Evolutionary conservation across 2,888 invertebrate genomes (phyloP).

Genomic region (Silvanus unidentatus): DNA sequence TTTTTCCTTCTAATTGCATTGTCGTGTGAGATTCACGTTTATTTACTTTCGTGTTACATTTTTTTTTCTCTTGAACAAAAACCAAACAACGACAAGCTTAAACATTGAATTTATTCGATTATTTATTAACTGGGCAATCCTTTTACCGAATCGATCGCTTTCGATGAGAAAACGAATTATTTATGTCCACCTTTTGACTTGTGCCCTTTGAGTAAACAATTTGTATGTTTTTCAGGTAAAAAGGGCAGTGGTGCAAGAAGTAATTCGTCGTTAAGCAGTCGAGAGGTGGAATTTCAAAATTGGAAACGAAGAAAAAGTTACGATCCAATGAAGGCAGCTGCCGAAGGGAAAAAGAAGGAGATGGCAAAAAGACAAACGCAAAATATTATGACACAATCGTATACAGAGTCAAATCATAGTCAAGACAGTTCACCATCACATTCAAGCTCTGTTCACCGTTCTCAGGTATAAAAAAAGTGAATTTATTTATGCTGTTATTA

Average conservation of each 20-base stretch:
- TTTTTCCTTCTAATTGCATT: no score
- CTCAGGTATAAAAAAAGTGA: constrained; percentile 35
- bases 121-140: no score
- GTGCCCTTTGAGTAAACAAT: not conserved
- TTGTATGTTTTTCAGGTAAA: constrained; percentile 43
- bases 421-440: constrained; percentile 46
- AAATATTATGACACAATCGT: constrained; percentile 41
- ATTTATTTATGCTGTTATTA: not conserved
- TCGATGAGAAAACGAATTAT: no score
- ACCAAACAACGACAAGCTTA: no score
- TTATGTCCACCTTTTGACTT: no score
- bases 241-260: constrained; percentile 54
- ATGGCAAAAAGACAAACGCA: constrained; percentile 44
- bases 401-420: constrained; percentile 33
- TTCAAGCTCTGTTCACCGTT: constrained; percentile 46
- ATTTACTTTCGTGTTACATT: no score
- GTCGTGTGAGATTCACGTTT: no score
- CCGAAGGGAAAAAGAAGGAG: constrained; percentile 70
- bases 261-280: constrained; percentile 65
- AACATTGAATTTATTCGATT: no score
- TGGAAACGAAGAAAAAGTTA: constrained; percentile 95
- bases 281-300: constrained; percentile 85
- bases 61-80: no score
- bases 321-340: constrained; percentile 91
- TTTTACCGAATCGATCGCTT: no score